Evolutionary conservation across 2,113 vertebrate genomes (phyloP).

Genomic region (Crotophaga sulcirostris): DNA sequence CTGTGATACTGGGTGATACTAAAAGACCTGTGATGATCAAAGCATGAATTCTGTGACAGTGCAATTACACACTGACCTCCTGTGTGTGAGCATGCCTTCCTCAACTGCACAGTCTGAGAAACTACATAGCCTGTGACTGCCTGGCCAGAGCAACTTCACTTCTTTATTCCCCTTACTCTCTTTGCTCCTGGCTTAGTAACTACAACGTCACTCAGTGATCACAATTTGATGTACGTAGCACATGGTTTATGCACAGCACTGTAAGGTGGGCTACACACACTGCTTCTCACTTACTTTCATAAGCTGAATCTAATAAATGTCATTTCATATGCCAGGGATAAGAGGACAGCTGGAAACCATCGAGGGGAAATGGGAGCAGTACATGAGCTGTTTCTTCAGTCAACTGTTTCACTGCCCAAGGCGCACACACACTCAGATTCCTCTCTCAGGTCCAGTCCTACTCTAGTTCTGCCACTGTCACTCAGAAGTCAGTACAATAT

Average conservation of each 20-base stretch:
- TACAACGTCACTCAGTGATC: not conserved
- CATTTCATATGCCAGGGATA: not conserved
- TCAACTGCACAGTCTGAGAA: not conserved
- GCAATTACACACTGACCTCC: not conserved
- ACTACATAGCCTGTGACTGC: not conserved
- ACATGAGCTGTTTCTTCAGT: slow-evolving; percentile 33
- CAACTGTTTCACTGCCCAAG: slow-evolving; percentile 12
- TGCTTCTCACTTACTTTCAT: slow-evolving; percentile 13
- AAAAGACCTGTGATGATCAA: not conserved
- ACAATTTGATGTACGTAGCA: not conserved
- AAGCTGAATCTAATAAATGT: slow-evolving; percentile 21
- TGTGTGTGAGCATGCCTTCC: not conserved
- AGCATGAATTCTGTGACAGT: not conserved
- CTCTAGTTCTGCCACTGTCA: not conserved
- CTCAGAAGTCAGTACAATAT: not conserved
- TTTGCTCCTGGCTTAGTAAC: not conserved
- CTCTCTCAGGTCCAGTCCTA: not conserved
- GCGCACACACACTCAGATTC: not conserved
- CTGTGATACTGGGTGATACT: too few relatives aligned
- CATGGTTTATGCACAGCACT: not conserved
- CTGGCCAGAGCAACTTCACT: not conserved
- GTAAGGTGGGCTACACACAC: not conserved
- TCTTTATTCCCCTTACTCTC: not conserved
- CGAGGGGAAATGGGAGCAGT: slow-evolving; percentile 19
- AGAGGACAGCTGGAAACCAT: slow-evolving; percentile 50